These are phyloP conservation scores for Columba livia DNA, from an alignment of 2,113 vertebrate species.

Conservation along the genomic window DNA sequence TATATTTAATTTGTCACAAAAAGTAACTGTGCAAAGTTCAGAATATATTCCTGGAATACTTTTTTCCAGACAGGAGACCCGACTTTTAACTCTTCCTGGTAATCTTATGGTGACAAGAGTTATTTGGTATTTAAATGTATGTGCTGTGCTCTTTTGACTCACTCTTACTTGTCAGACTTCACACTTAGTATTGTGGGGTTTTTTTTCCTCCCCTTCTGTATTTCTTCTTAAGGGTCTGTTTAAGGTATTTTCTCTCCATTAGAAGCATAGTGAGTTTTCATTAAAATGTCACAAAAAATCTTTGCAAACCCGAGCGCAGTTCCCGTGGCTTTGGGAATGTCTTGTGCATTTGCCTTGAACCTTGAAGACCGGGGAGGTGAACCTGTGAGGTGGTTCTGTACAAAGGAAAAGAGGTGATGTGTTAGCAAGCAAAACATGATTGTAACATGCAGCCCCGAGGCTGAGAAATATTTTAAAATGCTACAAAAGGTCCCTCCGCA, in stretches of 20 bases:
- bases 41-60: neutral
- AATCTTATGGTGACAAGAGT: neutral
- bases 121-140: neutral
- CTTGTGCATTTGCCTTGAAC: conserved; percentile 17
- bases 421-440: neutral
- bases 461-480: neutral
- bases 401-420: neutral
- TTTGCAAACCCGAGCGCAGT: neutral
- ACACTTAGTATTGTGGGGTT: neutral
- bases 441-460: neutral
- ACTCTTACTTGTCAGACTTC: neutral
- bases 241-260: neutral
- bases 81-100: conserved; percentile 10
- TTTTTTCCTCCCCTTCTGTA: neutral
- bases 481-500: neutral
- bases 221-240: neutral
- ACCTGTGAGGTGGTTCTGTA: neutral
- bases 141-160: neutral
- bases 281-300: neutral
- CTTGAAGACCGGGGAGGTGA: neutral
- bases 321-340: neutral
- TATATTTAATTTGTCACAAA: conserved; percentile 19
- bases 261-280: neutral
- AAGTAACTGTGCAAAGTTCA: neutral
- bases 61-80: neutral